A percentile compares a stretch with the other conserved stretches of the same genome.
These are phyloP conservation scores for Sabellastarte sp. DNA, from an alignment of 2,888 invertebrate species.

Conservation along the genomic window DNA sequence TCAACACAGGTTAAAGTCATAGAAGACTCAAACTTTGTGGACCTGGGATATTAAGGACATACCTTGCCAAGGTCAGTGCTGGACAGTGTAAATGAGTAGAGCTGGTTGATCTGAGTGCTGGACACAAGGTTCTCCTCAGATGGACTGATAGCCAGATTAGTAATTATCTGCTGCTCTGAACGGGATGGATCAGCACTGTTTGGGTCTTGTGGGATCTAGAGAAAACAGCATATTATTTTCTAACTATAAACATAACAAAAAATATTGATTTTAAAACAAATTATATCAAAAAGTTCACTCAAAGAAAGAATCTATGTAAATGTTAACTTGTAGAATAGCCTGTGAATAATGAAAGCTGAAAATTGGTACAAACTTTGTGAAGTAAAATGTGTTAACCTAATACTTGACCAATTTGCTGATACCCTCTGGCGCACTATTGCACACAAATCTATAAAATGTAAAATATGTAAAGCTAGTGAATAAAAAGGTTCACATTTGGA, in stretches of 20 bases:
- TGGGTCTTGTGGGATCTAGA: constrained; percentile 53
- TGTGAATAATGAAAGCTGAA: not conserved
- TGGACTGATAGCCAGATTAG: constrained; percentile 59
- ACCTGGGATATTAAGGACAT: not conserved
- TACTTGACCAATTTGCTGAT: no score
- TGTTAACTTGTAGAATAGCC: not conserved
- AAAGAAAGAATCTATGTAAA: not conserved
- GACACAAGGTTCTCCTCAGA: constrained; percentile 61
- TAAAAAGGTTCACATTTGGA: no score
- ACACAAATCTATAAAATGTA: no score
- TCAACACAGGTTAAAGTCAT: no score
- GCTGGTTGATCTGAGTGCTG: constrained; percentile 60
- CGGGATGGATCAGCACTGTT: constrained; percentile 53
- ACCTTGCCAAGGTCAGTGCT: constrained; percentile 59
- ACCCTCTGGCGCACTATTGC: no score
- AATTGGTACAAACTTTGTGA: no score
- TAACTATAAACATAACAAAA: no score
- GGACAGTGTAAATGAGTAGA: constrained; percentile 60
- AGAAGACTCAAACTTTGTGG: no score
- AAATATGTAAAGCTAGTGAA: no score
- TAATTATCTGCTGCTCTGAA: constrained; percentile 52
- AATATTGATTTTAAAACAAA: no score
- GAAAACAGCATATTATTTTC: no score
- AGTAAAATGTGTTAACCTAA: no score
- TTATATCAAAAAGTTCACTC: not conserved